A percentile compares a stretch with the other conserved stretches of the same genome.
phyloP scores from a whole-genome alignment of 2,888 invertebrate species.

The Hemistola chrysoprasaria region DNA sequence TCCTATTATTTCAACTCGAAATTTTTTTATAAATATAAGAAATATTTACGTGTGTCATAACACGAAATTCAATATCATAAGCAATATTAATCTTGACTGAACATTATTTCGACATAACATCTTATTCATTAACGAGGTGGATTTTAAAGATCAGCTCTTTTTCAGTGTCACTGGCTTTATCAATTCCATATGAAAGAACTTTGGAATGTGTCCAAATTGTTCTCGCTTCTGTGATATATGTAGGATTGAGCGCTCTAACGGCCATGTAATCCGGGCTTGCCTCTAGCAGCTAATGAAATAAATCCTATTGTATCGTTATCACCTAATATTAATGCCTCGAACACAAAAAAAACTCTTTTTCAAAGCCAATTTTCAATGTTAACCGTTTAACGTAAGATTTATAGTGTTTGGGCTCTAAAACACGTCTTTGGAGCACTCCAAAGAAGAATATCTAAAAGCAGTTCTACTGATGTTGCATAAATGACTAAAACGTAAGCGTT shows the following conservation, averaged over 20 bases:
- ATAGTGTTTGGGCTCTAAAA: conserved; percentile 29
- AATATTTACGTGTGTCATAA: conserved; percentile 2
- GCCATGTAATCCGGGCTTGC: conserved; percentile 46
- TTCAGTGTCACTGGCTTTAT: conserved; percentile 31
- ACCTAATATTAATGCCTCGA: conserved; percentile 29
- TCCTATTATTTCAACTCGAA: background rate
- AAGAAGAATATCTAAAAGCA: conserved; percentile 28
- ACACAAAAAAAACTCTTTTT: conserved; percentile 18
- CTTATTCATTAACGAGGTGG: conserved; percentile 22
- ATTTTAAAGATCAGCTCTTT: conserved; percentile 33
- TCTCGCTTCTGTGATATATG: conserved; percentile 54
- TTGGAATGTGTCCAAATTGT: conserved; percentile 65
- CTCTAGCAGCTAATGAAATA: conserved; percentile 54
- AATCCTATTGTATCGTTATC: conserved; percentile 39
- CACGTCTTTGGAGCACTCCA: conserved; percentile 35
- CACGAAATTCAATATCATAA: conserved; percentile 1
- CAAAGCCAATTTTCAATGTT: conserved; percentile 13
- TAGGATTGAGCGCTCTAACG: conserved; percentile 39
- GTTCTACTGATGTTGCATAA: conserved; percentile 31
- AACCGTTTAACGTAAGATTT: conserved; percentile 9
- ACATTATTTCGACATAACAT: conserved; percentile 17
- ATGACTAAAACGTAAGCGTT: conserved; percentile 19
- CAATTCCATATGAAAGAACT: conserved; percentile 41
- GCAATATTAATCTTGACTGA: conserved; percentile 1
- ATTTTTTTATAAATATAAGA: background rate